Evolutionary conservation across 2,888 invertebrate species (phyloP), one percentile per base, ranked within the genome.

Genomic region (Ditula angustiorana): DNA sequence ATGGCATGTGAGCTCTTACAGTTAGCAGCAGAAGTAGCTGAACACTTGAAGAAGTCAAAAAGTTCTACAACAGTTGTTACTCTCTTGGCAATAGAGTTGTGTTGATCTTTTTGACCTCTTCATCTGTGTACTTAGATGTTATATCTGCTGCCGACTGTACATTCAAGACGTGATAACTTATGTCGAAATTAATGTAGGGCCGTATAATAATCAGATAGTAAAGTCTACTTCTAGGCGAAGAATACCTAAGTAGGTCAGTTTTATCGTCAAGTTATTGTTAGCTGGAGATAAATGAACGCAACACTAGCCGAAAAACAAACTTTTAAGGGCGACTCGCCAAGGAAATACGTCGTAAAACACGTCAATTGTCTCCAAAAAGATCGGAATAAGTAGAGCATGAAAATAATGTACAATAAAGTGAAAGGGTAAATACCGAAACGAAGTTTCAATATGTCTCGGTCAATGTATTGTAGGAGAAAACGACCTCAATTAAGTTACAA

Each of bases 361-460:
- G 46, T 28, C 63, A 58, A 50, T 35, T 64, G 59, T 47, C 53
- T 35, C 37, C 59, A 73, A 67, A 67, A 78, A 84, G 78, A 79
- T 76, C 68, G 68, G 74, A 85, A 74, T 90, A 92, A 91, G 92
- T 92, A 87, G 92, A 92, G 90, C 92, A 92, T 89, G 86, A 88
- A 90, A 89, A 85, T 86, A 86, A 78, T 85, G 85, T 85, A 86
- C 83, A 86, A 86, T 87, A 85, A 92, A 92, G 92, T 92, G 92
- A 92, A 92, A 92, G 92, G 92, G 86, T 87, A 82, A 64, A 64
- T 64, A 71, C 82, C 81, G 74, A 86, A 83, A 64, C 66, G 58
- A 71, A 69, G 68, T 56, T 57, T 56, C 67, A 57, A 66, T 68
- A 65, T 58, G 65, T 53, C 61, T 60, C 67, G 66, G 49, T 53